Evolutionary conservation across 2,113 vertebrate genomes (phyloP).

Genomic region (Gobius niger): DNA sequence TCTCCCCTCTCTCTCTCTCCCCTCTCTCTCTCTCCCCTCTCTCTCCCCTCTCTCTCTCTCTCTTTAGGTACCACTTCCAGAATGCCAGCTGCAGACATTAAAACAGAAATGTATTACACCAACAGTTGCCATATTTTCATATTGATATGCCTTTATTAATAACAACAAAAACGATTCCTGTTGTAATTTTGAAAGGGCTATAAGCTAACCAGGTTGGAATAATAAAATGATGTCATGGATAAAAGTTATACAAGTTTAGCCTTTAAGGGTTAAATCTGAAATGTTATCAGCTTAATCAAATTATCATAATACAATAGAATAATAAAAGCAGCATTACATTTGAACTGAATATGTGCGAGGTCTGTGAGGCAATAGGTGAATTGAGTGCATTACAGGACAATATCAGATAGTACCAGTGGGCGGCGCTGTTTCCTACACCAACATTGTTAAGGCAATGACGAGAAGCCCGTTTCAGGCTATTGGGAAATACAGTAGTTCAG

Average conservation of each 20-base stretch:
- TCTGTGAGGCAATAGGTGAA: neutral
- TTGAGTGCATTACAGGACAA: neutral
- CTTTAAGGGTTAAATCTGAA: no score
- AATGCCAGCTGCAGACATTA: constrained; percentile 8
- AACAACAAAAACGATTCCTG: no score
- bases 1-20: neutral
- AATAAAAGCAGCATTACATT: neutral
- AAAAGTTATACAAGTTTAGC: no score
- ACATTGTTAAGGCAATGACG: constrained; percentile 20
- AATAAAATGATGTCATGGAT: no score
- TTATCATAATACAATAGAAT: no score
- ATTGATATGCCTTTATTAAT: no score
- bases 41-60: constrained; percentile 44
- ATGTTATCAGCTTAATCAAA: no score
- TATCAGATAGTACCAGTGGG: constrained; percentile 64
- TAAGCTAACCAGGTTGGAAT: no score
- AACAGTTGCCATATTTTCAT: neutral
- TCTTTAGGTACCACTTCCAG: constrained; percentile 11
- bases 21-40: no score
- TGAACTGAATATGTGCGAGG: neutral
- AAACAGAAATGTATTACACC: neutral
- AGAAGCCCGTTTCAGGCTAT: neutral
- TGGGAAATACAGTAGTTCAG: neutral
- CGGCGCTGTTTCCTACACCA: constrained; percentile 79
- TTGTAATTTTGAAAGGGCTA: no score